A percentile compares a stretch with the other conserved stretches of the same genome.
These are phyloP conservation scores for Orius insidiosus DNA, from an alignment of 1,140 invertebrate genomes.

Conservation along the genomic window DNA sequence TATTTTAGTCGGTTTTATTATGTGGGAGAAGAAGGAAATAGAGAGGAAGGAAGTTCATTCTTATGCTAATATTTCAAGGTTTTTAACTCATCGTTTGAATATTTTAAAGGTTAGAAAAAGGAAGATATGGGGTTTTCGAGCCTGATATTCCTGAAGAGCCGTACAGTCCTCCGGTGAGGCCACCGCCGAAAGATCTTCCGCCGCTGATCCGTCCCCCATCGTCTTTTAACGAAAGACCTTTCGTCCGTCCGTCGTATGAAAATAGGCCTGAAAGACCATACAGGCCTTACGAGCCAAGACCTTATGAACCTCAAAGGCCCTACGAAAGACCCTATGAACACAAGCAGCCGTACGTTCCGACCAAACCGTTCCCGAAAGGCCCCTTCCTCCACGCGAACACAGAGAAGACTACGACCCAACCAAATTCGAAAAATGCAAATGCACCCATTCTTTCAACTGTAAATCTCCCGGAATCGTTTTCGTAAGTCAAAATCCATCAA, in stretches of 20 bases:
- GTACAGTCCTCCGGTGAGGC: slow-evolving; percentile 1
- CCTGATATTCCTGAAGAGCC: background rate
- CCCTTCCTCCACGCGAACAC: slow-evolving; percentile 27
- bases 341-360: slow-evolving; percentile 21
- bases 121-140: slow-evolving; percentile 1
- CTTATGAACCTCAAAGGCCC: no score
- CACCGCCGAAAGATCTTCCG: background rate
- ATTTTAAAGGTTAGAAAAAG: background rate
- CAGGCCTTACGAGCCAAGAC: no score
- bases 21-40: no score
- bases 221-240: background rate
- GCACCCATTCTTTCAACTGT: slow-evolving; percentile 36
- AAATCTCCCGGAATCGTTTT: slow-evolving; percentile 33
- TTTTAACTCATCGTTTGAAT: no score
- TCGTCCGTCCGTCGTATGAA: background rate
- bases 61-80: no score
- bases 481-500: slow-evolving; percentile 28
- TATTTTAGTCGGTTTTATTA: no score
- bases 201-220: background rate
- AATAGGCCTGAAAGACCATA: background rate
- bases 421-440: slow-evolving; percentile 32
- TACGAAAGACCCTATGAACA: background rate
- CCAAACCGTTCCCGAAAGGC: slow-evolving; percentile 27
- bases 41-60: no score
- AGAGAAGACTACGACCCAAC: slow-evolving; percentile 22